Evolutionary conservation across 2,113 vertebrate species (phyloP).

Genomic region (Setophaga petechia): DNA sequence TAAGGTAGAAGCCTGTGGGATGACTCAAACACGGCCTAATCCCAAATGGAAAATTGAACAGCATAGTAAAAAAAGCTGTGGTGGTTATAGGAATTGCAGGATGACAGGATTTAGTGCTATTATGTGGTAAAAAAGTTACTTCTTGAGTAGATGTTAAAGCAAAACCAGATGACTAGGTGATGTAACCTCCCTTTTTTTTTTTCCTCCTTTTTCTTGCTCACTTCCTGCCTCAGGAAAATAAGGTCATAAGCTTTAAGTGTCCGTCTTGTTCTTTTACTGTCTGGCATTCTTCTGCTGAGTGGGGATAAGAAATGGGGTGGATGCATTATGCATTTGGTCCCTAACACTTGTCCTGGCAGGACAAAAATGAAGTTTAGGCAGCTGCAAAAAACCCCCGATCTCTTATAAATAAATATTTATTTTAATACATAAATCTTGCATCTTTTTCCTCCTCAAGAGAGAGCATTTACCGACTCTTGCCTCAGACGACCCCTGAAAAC

Average conservation of each 20-base stretch:
- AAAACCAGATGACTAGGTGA: constrained; percentile 62
- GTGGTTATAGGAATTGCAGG: constrained; percentile 38
- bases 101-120: constrained; percentile 34
- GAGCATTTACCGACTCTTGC: constrained; percentile 92
- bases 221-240: constrained; percentile 36
- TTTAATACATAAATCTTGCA: neutral
- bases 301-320: neutral
- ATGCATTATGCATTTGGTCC: neutral
- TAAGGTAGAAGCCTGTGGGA: constrained; percentile 24
- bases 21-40: constrained; percentile 1
- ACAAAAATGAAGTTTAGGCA: neutral
- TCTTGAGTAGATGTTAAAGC: constrained; percentile 49
- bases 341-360: neutral
- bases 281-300: neutral
- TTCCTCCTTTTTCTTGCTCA: neutral
- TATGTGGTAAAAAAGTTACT: constrained; percentile 63
- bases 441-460: constrained; percentile 76
- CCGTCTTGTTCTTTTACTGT: neutral
- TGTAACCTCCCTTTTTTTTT: neutral
- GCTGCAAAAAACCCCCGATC: neutral
- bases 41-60: constrained; percentile 49
- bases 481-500: constrained; percentile 96
- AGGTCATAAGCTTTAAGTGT: neutral
- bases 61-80: constrained; percentile 21
- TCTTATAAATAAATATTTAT: neutral